Conservation (phyloP, 2,797 vertebrate species). For the Huso huso region DNA sequence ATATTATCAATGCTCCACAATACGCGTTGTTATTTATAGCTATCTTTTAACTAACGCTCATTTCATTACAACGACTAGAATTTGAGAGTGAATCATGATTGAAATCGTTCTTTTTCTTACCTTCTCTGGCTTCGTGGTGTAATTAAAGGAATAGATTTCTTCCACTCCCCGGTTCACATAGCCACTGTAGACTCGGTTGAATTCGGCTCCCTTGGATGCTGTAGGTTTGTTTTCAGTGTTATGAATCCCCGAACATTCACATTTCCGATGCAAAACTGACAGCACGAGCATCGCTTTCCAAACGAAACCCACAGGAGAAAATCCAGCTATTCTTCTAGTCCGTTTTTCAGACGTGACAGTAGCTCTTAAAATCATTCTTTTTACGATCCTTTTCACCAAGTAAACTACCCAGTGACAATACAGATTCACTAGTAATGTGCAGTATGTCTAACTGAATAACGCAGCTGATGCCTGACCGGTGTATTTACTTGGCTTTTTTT, state of each 20-base stretch:
- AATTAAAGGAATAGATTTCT: constrained; percentile 55
- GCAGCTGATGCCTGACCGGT: background rate
- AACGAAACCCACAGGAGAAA: background rate
- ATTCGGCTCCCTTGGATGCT: constrained; percentile 31
- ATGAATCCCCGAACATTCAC: no score
- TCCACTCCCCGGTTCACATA: constrained; percentile 47
- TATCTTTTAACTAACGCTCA: background rate
- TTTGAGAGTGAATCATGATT: background rate
- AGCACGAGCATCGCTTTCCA: no score
- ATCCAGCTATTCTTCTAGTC: no score
- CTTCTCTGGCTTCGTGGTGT: constrained; percentile 53
- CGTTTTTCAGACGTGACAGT: no score
- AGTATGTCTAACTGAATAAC: background rate
- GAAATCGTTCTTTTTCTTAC: constrained; percentile 30
- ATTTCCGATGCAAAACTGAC: no score
- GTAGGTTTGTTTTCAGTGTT: background rate
- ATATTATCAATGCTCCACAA: background rate
- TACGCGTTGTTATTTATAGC: background rate
- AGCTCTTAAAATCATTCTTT: no score
- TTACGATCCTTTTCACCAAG: background rate
- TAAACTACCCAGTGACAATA: background rate
- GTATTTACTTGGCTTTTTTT: no score
- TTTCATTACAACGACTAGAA: no score
- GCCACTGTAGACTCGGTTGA: constrained; percentile 50
- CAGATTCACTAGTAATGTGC: background rate